Evolutionary conservation across 1,140 invertebrate genomes (phyloP), one percentile per base, ranked within the genome.

Genomic region (Pachypeltis micranthus): DNA sequence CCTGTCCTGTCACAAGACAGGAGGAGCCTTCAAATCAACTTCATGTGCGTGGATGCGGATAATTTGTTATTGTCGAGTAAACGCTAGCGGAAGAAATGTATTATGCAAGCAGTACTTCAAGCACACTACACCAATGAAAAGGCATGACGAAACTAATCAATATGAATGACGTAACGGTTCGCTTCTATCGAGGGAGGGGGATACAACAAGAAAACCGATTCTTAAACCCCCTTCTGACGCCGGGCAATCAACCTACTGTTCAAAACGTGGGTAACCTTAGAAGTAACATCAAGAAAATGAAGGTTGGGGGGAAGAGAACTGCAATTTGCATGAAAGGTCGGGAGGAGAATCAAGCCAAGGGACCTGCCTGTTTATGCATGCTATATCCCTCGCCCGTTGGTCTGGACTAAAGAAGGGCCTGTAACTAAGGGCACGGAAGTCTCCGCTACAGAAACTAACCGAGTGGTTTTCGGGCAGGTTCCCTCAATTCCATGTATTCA

Each of bases 121-220:
- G n/a, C n/a, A n/a, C n/a, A n/a, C n/a, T 39, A 39, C 31, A 39
- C 16, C 7, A 39, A 39, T 39, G 31, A 39, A 39, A 16, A 16
- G 7, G 7, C 31, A 10, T 21, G 47, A 4, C 7, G 19, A 51
- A 21, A 16, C 21, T 51, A 51, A 51, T 51, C 47, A 51, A 51
- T 51, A 51, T 51, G 47, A 51, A 51, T 51, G 47, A 51, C 23
- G 47, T 51, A 51, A 51, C 47, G 10, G 47, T 10, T 21, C 47
- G 4, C 21, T n/a, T n/a, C n/a, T n/a, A n/a, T n/a, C n/a, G n/a
- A n/a, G n/a, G n/a, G n/a, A n/a, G n/a, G n/a, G n/a, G n/a, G n/a
- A n/a, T n/a, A n/a, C n/a, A n/a, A n/a, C n/a, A 21, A 21, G 47
- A 4, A 51, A 51, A 51, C 23, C 12, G 12, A 21, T 51, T 51